A percentile compares a stretch with the other conserved stretches of the same genome.
phyloP scores from a whole-genome alignment of 1,140 invertebrate species.

The Microvelia longipes region DNA sequence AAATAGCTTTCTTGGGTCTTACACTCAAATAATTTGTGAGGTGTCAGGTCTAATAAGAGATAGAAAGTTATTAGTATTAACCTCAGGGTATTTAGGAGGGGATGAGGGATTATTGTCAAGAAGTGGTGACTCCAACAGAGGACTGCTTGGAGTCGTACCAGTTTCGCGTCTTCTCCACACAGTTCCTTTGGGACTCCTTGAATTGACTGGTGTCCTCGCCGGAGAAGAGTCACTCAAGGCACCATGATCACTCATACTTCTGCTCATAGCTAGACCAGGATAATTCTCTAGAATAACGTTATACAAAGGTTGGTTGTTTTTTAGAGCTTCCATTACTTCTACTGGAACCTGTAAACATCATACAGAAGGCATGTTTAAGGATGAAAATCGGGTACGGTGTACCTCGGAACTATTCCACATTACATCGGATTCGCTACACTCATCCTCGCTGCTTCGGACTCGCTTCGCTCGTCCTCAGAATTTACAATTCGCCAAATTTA shows the following conservation, averaged over 20 bases:
- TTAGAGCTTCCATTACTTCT: conserved; percentile 45
- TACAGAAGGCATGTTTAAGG: too few relatives aligned
- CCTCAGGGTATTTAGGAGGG: too few relatives aligned
- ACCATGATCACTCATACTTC: conserved; percentile 42
- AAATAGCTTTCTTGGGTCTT: too few relatives aligned
- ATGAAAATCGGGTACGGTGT: too few relatives aligned
- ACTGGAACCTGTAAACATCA: conserved; percentile 44
- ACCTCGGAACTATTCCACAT: too few relatives aligned
- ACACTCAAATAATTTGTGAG: too few relatives aligned
- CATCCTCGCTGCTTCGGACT: too few relatives aligned
- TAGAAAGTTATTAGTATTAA: too few relatives aligned
- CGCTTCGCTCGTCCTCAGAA: too few relatives aligned
- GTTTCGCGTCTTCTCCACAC: not conserved
- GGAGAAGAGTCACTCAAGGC: not conserved
- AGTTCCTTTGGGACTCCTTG: not conserved
- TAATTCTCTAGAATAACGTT: conserved; percentile 56
- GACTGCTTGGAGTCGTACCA: not conserved
- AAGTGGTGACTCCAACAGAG: not conserved
- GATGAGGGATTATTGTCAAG: not conserved
- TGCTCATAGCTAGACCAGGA: conserved; percentile 42
- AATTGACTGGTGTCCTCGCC: not conserved
- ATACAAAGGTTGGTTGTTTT: conserved; percentile 46
- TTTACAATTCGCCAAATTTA: too few relatives aligned
- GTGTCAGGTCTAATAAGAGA: too few relatives aligned
- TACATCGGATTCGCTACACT: not conserved